phyloP scores from a whole-genome alignment of 2,797 vertebrate genomes.

The Acanthurus tractus region DNA sequence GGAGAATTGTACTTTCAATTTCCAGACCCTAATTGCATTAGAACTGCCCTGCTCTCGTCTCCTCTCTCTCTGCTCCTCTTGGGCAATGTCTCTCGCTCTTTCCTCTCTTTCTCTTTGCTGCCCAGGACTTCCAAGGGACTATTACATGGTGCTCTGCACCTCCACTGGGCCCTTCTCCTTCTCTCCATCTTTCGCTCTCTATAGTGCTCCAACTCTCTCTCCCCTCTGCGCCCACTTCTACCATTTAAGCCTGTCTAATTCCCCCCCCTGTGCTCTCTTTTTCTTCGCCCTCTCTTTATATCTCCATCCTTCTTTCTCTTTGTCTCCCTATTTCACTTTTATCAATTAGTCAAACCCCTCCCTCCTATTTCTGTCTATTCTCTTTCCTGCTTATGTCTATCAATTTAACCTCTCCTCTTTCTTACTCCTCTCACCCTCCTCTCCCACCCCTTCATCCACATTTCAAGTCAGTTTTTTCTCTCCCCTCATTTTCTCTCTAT shows the following conservation, averaged over 20 bases:
- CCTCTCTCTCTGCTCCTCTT: slow-evolving; percentile 37
- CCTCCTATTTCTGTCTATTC: slow-evolving; percentile 23
- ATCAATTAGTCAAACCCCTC: slow-evolving; percentile 45
- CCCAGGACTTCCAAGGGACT: slow-evolving; percentile 67
- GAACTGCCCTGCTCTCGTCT: slow-evolving; percentile 67
- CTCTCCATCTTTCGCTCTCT: slow-evolving; percentile 28
- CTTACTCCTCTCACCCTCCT: background rate
- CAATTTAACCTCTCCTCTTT: slow-evolving; percentile 19
- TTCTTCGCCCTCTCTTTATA: slow-evolving; percentile 21
- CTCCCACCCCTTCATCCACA: background rate
- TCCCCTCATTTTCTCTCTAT: background rate
- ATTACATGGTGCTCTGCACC: slow-evolving; percentile 69
- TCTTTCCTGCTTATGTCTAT: slow-evolving; percentile 31
- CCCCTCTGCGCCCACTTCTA: slow-evolving; percentile 11
- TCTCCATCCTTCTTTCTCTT: slow-evolving; percentile 11
- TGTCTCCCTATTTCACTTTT: slow-evolving; percentile 25
- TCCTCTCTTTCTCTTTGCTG: slow-evolving; percentile 48
- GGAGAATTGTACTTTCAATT: slow-evolving; percentile 80
- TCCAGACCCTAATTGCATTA: slow-evolving; percentile 83
- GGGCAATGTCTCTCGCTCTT: slow-evolving; percentile 43
- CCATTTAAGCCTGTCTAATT: slow-evolving; percentile 48
- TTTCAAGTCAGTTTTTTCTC: background rate
- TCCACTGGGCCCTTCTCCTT: slow-evolving; percentile 53
- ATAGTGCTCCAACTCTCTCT: slow-evolving; percentile 18
- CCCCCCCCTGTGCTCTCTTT: slow-evolving; percentile 4